A percentile compares a stretch with the other conserved stretches of the same genome.
Conservation (phyloP, 1,140 invertebrate species). For the Pseudomyrmex cubaensis region DNA sequence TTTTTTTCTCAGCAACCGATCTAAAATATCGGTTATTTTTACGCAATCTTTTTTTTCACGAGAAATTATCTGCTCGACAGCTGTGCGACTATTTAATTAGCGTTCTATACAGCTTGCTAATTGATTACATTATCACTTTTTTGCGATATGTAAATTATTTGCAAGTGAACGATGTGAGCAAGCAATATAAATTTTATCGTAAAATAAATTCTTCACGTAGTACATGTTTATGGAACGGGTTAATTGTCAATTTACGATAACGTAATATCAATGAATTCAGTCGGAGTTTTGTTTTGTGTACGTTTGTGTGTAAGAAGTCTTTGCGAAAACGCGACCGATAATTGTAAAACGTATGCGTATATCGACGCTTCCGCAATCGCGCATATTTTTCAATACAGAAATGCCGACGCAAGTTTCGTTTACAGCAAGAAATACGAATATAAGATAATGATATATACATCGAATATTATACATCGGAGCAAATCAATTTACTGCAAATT, state of each 20-base stretch:
- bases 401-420: constrained; percentile 13
- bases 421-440: constrained; percentile 21
- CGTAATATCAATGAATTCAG: constrained; percentile 25
- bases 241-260: constrained; percentile 38
- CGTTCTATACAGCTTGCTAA: not conserved
- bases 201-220: not conserved
- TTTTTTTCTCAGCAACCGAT: not conserved
- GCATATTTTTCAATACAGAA: constrained; percentile 21
- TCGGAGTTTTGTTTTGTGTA: constrained; percentile 14
- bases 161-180: not conserved
- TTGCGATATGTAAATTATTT: constrained; percentile 25
- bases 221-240: constrained; percentile 6
- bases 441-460: constrained; percentile 45
- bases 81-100: not conserved
- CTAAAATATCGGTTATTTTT: not conserved
- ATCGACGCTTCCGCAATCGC: not conserved
- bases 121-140: constrained; percentile 5
- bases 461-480: constrained; percentile 13
- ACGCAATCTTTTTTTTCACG: not conserved
- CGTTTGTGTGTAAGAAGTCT: constrained; percentile 4
- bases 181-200: not conserved
- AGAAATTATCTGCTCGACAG: not conserved
- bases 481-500: constrained; percentile 45
- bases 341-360: constrained; percentile 17
- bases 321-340: constrained; percentile 12